Base-by-base conservation (phyloP, 2,888 invertebrate species). In the Luperina testacea region DNA sequence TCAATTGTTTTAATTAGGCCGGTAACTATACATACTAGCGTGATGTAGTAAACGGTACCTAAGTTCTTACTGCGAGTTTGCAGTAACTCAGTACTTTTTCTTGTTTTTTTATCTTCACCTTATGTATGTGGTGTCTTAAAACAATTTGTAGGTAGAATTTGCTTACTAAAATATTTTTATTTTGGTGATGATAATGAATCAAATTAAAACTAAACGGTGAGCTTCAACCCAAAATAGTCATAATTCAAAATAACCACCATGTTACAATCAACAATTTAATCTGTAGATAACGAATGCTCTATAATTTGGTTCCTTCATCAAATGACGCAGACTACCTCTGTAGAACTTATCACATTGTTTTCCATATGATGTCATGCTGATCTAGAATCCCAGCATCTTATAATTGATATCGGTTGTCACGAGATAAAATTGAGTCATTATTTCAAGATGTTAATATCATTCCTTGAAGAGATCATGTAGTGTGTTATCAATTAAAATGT, bases 281-380 rank as follows among this genome's bases (percentile, higher is more conserved):
- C 51, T 27, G 20, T 70, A 53, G 64, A 77, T 70, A 45, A n/a
- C n/a, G n/a, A n/a, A 65, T 59, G 7, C 32, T 59, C 27, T 53
- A 67, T 67, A 67, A 78, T 78, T 82, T 8, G 74, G 74, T 51
- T 53, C 20, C 61, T 77, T 59, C 53, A 76, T 74, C 45, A 76
- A 69, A 81, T 81, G 78, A 78, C 81, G 83, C 77, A 77, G 48
- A 76, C 71, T 64, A 80, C 78, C 75, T 73, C 68, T 59, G 71
- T 64, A 2, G 4, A n/a, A 72, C 69, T 80, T 79, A 77, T 82
- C 81, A 75, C 72, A 78, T 84, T 82, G 82, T 85, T 81, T 84
- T 84, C 86, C 77, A 75, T 73, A 86, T 88, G 88, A 88, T 88
- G 89, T 88, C 87, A 88, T 80, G 51, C 64, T 88, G 87, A 87